Percentiles rank a stretch among this genome's conserved stretches.
Evolutionary conservation across 2,888 invertebrate genomes (phyloP).

Genomic region (Stenoptilia bipunctidactyla): DNA sequence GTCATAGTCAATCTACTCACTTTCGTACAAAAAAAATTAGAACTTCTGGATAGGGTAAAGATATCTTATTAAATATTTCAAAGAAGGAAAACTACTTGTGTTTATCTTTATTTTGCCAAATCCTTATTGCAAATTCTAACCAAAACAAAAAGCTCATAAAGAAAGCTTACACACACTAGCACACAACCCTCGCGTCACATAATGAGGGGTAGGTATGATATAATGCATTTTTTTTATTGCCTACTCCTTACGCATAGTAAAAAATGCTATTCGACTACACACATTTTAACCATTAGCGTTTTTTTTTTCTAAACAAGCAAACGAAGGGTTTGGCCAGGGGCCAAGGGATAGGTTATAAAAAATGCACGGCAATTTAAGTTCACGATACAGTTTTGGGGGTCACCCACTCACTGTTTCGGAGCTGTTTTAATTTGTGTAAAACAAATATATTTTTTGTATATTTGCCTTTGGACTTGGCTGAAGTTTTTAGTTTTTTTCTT

Average conservation of each 20-base stretch:
- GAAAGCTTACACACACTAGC: slow-evolving; percentile 28
- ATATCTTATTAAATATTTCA: no score
- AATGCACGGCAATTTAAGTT: slow-evolving; percentile 51
- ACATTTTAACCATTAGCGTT: slow-evolving; percentile 65
- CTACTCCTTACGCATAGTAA: slow-evolving; percentile 63
- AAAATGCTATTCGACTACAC: slow-evolving; percentile 47
- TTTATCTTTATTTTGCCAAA: not conserved
- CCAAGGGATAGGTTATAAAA: slow-evolving; percentile 53
- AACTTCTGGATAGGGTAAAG: no score
- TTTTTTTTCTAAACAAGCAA: slow-evolving; percentile 40
- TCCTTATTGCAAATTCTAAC: not conserved
- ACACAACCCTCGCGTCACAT: slow-evolving; percentile 48
- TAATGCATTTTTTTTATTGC: slow-evolving; percentile 71
- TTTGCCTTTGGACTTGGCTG: no score
- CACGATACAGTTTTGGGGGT: not conserved
- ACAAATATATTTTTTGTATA: no score
- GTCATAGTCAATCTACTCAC: no score
- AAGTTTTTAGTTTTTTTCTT: no score
- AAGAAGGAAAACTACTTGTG: no score
- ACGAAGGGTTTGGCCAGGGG: slow-evolving; percentile 57
- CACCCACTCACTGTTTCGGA: no score
- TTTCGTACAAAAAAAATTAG: no score
- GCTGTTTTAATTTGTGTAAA: no score
- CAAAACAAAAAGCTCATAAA: slow-evolving; percentile 14
- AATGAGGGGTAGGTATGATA: slow-evolving; percentile 67